These are phyloP conservation scores for Virgularia gustaviana DNA, from an alignment of 92 coral and sea anemone species.

Conservation along the genomic window DNA sequence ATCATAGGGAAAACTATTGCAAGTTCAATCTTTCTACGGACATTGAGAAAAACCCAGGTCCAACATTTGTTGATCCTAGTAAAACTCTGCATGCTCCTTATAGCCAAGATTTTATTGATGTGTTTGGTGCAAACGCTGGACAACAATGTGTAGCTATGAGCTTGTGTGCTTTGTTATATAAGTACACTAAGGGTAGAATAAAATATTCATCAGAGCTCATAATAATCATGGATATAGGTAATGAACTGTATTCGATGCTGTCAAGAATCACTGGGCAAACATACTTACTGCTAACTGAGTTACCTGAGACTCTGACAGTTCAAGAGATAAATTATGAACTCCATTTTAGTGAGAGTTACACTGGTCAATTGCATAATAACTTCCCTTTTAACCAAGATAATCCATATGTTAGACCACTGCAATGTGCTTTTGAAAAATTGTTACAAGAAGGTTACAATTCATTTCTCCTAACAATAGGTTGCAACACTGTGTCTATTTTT, in stretches of 20 bases:
- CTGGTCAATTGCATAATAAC: slow-evolving; percentile 6
- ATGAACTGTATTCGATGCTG: slow-evolving; percentile 32
- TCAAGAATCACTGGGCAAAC: slow-evolving; percentile 29
- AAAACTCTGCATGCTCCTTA: no score
- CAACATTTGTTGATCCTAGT: no score
- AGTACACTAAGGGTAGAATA: slow-evolving; percentile 8
- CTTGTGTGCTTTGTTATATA: neutral
- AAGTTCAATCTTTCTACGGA: slow-evolving; percentile 26
- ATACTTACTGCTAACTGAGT: slow-evolving; percentile 36
- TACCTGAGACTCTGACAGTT: slow-evolving; percentile 39
- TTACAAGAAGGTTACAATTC: no score
- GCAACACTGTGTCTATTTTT: slow-evolving; percentile 36
- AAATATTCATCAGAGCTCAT: slow-evolving; percentile 23
- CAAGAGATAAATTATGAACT: no score
- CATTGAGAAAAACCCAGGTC: no score
- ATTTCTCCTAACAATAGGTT: no score
- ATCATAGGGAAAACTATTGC: no score
- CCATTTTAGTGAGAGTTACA: no score
- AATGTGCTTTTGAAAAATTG: neutral
- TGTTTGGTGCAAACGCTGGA: slow-evolving; percentile 18
- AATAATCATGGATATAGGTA: no score
- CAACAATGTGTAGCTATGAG: no score
- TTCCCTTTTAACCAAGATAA: neutral
- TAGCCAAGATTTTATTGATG: slow-evolving; percentile 18
- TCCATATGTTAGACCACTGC: neutral